Evolutionary conservation across 2,113 vertebrate species (phyloP).

Genomic region (Bostrychus sinensis): DNA sequence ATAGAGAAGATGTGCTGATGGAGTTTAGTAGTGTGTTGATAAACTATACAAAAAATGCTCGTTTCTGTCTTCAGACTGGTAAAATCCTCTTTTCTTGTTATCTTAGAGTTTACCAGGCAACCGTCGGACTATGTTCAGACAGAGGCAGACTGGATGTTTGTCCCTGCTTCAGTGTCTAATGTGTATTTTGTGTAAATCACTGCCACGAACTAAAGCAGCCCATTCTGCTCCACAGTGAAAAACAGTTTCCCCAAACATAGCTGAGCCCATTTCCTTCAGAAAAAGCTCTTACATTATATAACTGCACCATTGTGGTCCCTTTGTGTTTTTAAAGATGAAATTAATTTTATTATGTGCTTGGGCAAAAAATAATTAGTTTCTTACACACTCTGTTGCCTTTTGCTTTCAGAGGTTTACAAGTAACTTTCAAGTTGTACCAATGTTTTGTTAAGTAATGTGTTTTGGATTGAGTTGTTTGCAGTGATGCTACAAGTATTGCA

Average conservation of each 20-base stretch:
- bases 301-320: neutral
- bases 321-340: neutral
- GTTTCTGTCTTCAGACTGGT: neutral
- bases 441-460: too few species aligned
- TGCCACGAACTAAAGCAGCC: neutral
- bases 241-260: neutral
- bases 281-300: neutral
- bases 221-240: neutral
- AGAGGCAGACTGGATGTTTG: slow-evolving; percentile 1
- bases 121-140: neutral
- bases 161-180: neutral
- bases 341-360: neutral
- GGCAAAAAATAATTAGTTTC: too few species aligned
- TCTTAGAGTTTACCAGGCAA: neutral
- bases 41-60: neutral
- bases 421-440: too few species aligned
- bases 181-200: slow-evolving; percentile 12
- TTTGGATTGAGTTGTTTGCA: too few species aligned
- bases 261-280: neutral
- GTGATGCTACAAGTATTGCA: too few species aligned
- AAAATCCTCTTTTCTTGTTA: neutral
- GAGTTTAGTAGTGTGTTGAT: neutral
- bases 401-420: too few species aligned
- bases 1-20: too few species aligned
- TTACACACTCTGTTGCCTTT: too few species aligned